These are phyloP conservation scores for Capreolus pygargus DNA, from an alignment of 2,113 vertebrate genomes.

Conservation along the genomic window DNA sequence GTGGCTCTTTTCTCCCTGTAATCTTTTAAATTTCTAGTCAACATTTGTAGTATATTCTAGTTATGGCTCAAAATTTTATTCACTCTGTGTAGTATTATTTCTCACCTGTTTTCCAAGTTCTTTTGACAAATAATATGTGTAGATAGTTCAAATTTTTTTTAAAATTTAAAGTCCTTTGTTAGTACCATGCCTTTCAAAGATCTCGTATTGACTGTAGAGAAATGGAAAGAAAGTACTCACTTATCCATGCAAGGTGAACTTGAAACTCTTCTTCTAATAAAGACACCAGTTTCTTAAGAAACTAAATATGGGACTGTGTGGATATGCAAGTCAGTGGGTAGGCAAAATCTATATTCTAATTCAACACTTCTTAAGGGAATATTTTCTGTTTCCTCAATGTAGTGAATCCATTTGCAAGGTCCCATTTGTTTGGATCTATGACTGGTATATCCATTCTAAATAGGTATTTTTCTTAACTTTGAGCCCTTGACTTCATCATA, in stretches of 20 bases:
- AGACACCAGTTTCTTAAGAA: not conserved
- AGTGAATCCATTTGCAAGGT: not conserved
- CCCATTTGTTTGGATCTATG: not conserved
- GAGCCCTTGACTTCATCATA: not conserved
- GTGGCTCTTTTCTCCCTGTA: not conserved
- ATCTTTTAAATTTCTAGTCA: not conserved
- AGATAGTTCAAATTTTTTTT: not conserved
- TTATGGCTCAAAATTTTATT: not conserved
- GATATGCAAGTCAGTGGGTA: not conserved
- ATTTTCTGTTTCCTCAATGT: not conserved
- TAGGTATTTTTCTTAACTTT: not conserved
- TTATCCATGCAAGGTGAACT: not conserved
- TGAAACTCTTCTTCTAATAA: not conserved
- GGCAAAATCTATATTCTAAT: not conserved
- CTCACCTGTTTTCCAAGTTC: not conserved
- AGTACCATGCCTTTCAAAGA: not conserved
- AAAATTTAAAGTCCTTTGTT: not conserved
- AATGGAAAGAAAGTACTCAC: not conserved
- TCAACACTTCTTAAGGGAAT: not conserved
- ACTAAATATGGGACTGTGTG: not conserved
- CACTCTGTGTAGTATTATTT: not conserved
- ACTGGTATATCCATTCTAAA: not conserved
- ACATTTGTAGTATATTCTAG: not conserved
- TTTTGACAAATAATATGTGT: not conserved
- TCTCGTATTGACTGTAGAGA: not conserved